A percentile compares a stretch with the other conserved stretches of the same genome.
Conservation (phyloP, 2,113 vertebrate species). For the Scophthalmus maximus region DNA sequence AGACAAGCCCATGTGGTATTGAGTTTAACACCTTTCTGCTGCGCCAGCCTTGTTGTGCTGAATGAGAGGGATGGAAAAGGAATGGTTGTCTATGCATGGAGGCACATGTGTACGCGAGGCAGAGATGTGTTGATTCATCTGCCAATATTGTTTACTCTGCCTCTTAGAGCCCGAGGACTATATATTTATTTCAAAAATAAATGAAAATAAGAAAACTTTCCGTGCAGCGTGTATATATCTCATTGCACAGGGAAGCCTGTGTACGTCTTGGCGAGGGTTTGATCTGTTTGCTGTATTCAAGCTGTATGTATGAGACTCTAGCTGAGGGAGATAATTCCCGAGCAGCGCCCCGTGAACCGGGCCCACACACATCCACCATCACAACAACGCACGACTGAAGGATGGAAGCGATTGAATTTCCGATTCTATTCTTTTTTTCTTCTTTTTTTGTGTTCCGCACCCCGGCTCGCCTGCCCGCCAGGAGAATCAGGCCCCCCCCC, state of each 20-base stretch:
- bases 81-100: conserved; percentile 20
- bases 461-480: background rate
- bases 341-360: conserved; percentile 48
- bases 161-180: background rate
- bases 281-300: conserved; percentile 51
- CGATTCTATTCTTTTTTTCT: conserved; percentile 27
- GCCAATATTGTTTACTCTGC: conserved; percentile 17
- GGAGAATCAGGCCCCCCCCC: conserved; percentile 27
- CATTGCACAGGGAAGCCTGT: background rate
- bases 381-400: conserved; percentile 39
- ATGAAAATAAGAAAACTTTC: conserved; percentile 11
- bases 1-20: background rate
- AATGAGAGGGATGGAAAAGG: background rate
- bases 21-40: conserved; percentile 20
- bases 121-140: conserved; percentile 11
- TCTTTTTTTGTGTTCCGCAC: background rate
- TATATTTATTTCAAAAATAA: background rate
- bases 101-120: conserved; percentile 17
- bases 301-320: conserved; percentile 42
- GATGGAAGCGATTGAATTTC: conserved; percentile 65
- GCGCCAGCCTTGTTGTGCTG: conserved; percentile 12
- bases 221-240: conserved; percentile 16
- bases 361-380: conserved; percentile 40
- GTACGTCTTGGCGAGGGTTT: conserved; percentile 28
- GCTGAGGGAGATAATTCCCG: conserved; percentile 58